A percentile compares a stretch with the other conserved stretches of the same genome.
Evolutionary conservation across 2,797 vertebrate species (phyloP).

Genomic region (Threskiornis aethiopicus): DNA sequence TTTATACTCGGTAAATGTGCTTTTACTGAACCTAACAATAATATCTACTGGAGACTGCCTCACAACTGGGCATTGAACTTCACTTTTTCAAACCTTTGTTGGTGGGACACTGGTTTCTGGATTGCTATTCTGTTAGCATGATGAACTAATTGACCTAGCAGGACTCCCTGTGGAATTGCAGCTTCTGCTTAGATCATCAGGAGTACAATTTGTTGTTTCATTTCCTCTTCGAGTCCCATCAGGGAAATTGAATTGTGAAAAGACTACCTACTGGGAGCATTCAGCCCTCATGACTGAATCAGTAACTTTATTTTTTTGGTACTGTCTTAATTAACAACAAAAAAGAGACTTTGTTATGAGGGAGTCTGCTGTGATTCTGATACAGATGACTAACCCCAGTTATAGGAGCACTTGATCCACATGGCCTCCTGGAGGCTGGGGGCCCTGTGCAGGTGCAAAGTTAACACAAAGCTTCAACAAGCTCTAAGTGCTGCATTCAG

Average conservation of each 20-base stretch:
- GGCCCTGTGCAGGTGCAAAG: slow-evolving; percentile 63
- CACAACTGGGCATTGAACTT: slow-evolving; percentile 40
- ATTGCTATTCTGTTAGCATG: slow-evolving; percentile 65
- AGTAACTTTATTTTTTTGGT: slow-evolving; percentile 72
- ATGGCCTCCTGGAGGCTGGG: neutral
- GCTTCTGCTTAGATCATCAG: slow-evolving; percentile 77
- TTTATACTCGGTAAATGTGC: slow-evolving; percentile 10
- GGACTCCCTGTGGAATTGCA: slow-evolving; percentile 63
- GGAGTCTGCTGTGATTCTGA: slow-evolving; percentile 64
- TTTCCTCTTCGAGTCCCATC: slow-evolving; percentile 73
- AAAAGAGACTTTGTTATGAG: slow-evolving; percentile 67
- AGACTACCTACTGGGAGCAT: slow-evolving; percentile 72
- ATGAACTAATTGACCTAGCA: slow-evolving; percentile 78
- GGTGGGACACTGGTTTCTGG: slow-evolving; percentile 55
- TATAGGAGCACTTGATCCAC: slow-evolving; percentile 56
- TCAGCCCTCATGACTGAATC: slow-evolving; percentile 70
- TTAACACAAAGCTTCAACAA: slow-evolving; percentile 42
- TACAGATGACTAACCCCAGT: slow-evolving; percentile 64
- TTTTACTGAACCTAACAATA: slow-evolving; percentile 30
- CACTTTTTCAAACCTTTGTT: slow-evolving; percentile 42
- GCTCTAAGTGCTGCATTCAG: neutral
- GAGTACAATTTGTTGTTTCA: slow-evolving; percentile 78
- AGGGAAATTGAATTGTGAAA: slow-evolving; percentile 77
- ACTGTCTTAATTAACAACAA: slow-evolving; percentile 79
- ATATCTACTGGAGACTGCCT: slow-evolving; percentile 24